Percentiles rank a stretch among this genome's conserved stretches.
These are phyloP conservation scores for Copidosoma floridanum DNA, from an alignment of 1,140 invertebrate genomes.

Conservation along the genomic window DNA sequence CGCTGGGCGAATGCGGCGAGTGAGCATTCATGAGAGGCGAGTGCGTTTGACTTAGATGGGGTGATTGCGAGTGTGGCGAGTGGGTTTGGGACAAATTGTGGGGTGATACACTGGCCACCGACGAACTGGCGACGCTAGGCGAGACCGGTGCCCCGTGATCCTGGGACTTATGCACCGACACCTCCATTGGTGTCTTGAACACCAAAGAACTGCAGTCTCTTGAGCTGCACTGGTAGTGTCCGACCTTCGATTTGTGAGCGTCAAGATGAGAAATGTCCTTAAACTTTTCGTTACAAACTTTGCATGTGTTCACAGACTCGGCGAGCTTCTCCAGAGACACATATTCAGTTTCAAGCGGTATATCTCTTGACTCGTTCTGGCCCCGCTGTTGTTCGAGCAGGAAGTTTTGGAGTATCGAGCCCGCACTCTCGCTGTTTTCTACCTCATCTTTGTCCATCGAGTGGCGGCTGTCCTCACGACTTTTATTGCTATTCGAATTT, in stretches of 20 bases:
- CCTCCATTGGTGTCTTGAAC: constrained; percentile 45
- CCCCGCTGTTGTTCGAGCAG: constrained; percentile 48
- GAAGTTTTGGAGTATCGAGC: constrained; percentile 47
- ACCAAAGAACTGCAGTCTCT: constrained; percentile 48
- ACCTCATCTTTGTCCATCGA: constrained; percentile 15
- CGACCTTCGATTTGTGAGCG: constrained; percentile 49
- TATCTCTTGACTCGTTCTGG: constrained; percentile 39
- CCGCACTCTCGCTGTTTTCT: constrained; percentile 32
- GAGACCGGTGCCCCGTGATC: constrained; percentile 46
- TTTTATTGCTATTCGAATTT: constrained; percentile 27
- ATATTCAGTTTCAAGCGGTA: constrained; percentile 50
- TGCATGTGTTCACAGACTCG: constrained; percentile 50
- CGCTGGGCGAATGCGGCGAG: constrained; percentile 34
- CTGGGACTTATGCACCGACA: constrained; percentile 49
- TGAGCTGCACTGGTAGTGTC: constrained; percentile 55
- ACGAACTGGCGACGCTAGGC: constrained; percentile 40
- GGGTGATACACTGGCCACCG: constrained; percentile 31
- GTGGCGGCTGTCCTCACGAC: constrained; percentile 13
- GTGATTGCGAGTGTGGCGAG: constrained; percentile 31
- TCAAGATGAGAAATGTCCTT: constrained; percentile 51
- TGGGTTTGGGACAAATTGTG: constrained; percentile 6
- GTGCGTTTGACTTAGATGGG: constrained; percentile 37
- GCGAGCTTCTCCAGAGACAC: constrained; percentile 54
- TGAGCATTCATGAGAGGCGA: constrained; percentile 34
- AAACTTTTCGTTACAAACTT: constrained; percentile 55